phyloP scores from a whole-genome alignment of 2,797 vertebrate genomes.

The Sphenopsis melanotis region DNA sequence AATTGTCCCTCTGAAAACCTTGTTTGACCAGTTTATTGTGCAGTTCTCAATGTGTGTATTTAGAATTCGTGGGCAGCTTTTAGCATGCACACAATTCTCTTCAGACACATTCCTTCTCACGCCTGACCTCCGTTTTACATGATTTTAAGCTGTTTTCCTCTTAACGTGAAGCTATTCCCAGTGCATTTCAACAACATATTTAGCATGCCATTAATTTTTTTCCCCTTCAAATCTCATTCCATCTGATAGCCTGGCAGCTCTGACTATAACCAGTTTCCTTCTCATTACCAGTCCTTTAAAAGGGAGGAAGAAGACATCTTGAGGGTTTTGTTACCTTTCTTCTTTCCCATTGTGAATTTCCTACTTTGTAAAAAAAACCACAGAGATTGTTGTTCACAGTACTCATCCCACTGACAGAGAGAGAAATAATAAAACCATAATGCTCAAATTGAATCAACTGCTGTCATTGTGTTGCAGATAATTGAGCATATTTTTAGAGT shows the following conservation, averaged over 20 bases:
- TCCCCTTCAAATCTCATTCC: slow-evolving; percentile 41
- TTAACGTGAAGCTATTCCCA: slow-evolving; percentile 34
- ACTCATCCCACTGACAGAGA: not conserved
- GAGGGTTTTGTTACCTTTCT: slow-evolving; percentile 26
- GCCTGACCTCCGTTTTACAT: slow-evolving; percentile 36
- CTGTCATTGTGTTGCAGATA: not conserved
- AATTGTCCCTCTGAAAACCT: not conserved
- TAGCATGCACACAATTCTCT: slow-evolving; percentile 26
- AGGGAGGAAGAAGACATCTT: not conserved
- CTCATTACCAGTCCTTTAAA: slow-evolving; percentile 35
- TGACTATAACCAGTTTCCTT: slow-evolving; percentile 13
- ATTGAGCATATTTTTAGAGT: not conserved
- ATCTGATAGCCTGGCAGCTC: slow-evolving; percentile 47
- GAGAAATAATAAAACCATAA: not conserved
- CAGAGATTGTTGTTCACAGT: not conserved
- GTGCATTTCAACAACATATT: slow-evolving; percentile 38
- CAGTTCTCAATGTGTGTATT: not conserved
- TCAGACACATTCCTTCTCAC: slow-evolving; percentile 24
- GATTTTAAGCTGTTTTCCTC: slow-evolving; percentile 50
- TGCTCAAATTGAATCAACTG: not conserved
- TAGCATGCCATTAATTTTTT: slow-evolving; percentile 56
- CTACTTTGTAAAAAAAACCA: not conserved
- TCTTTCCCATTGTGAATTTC: slow-evolving; percentile 35
- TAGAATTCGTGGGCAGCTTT: slow-evolving; percentile 16
- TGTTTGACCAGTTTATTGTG: not conserved